phyloP scores from a whole-genome alignment of 2,113 vertebrate species.

The Halichoeres trimaculatus region DNA sequence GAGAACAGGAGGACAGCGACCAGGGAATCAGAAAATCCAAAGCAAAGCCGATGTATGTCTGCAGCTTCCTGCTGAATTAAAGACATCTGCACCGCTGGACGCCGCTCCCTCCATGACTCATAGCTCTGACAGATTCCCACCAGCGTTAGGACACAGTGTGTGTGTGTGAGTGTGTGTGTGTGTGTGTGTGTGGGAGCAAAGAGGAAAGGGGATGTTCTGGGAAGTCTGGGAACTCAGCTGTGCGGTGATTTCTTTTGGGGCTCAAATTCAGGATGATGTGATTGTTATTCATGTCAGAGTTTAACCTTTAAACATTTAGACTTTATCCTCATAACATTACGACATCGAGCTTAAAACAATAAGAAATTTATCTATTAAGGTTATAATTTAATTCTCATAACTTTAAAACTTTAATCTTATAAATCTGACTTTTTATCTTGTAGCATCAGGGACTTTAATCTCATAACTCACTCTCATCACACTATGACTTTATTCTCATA shows the following conservation, averaged over 20 bases:
- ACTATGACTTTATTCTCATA: too few relatives aligned
- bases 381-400: too few relatives aligned
- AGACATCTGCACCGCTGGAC: conserved; percentile 62
- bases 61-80: conserved; percentile 60
- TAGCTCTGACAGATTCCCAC: conserved; percentile 66
- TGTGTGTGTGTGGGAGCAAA: not conserved
- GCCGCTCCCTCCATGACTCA: conserved; percentile 54
- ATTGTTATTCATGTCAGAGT: too few relatives aligned
- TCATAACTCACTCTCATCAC: too few relatives aligned
- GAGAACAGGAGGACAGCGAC: not conserved
- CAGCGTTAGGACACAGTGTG: conserved; percentile 11
- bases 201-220: not conserved
- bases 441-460: too few relatives aligned
- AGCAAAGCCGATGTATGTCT: conserved; percentile 22
- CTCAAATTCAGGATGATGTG: not conserved
- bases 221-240: conserved; percentile 5
- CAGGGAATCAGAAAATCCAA: conserved; percentile 64
- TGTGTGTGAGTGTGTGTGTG: not conserved
- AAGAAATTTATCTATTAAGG: too few relatives aligned
- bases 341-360: too few relatives aligned
- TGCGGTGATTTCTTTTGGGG: conserved; percentile 9
- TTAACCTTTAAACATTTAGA: not conserved
- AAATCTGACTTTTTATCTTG: too few relatives aligned
- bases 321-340: too few relatives aligned
- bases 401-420: too few relatives aligned